phyloP scores from a whole-genome alignment of 2,113 vertebrate species.

The Miniopterus natalensis region DNA sequence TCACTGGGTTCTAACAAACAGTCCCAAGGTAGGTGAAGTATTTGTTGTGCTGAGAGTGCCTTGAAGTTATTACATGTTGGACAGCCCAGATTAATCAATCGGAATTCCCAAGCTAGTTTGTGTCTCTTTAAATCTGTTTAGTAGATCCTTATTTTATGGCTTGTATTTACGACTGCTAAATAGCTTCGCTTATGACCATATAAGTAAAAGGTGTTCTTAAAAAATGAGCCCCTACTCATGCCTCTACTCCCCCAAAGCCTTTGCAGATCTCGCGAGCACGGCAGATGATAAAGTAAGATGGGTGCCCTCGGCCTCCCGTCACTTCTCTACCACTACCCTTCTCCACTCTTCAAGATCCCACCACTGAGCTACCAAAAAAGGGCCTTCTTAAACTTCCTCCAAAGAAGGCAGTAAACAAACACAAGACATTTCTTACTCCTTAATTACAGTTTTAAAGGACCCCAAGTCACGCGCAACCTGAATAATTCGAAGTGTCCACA shows the following conservation, averaged over 20 bases:
- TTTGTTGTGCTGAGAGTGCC: background rate
- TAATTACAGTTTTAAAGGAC: background rate
- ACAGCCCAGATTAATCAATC: background rate
- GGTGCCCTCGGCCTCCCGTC: background rate
- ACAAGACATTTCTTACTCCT: background rate
- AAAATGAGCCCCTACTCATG: background rate
- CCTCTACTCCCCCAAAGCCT: background rate
- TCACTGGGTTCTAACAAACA: conserved; percentile 11
- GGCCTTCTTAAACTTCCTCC: background rate
- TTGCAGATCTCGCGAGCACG: background rate
- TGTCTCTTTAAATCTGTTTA: conserved; percentile 1
- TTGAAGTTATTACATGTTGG: background rate
- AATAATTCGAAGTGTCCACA: background rate
- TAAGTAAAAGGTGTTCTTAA: background rate
- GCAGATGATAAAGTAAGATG: background rate
- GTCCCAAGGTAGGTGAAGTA: background rate
- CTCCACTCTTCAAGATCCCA: background rate
- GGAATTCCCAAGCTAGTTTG: background rate
- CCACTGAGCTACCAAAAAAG: background rate
- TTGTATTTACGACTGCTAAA: background rate
- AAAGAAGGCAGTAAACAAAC: background rate
- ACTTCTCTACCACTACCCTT: background rate
- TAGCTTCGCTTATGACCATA: background rate
- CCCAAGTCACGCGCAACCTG: background rate
- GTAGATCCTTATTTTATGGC: background rate